phyloP scores from a whole-genome alignment of 2,797 vertebrate species.

The Eulemur rubriventer region DNA sequence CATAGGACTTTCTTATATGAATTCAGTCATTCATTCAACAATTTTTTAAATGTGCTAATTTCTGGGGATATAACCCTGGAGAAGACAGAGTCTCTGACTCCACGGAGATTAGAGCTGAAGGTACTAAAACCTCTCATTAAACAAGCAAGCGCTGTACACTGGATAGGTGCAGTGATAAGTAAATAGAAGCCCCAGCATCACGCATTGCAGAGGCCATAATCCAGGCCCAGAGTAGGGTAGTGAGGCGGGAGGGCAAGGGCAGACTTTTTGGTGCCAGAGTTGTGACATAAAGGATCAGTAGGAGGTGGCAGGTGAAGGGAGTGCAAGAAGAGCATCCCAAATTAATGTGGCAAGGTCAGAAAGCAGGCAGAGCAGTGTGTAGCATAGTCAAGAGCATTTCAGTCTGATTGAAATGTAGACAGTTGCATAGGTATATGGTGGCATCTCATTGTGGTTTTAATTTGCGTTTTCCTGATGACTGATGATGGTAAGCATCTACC shows the following conservation, averaged over 20 bases:
- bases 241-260: background rate
- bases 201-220: background rate
- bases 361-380: background rate
- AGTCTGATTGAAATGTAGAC: background rate
- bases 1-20: background rate
- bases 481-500: background rate
- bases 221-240: background rate
- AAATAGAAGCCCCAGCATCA: background rate
- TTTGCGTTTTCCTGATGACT: background rate
- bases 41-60: background rate
- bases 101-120: background rate
- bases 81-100: background rate
- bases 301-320: background rate
- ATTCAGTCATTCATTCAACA: background rate
- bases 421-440: background rate
- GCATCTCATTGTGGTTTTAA: background rate
- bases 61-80: background rate
- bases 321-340: background rate
- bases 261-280: background rate
- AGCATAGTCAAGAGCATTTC: background rate
- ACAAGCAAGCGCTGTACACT: background rate
- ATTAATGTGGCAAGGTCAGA: background rate
- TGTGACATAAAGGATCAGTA: background rate
- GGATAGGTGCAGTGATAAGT: background rate
- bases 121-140: background rate